These are phyloP conservation scores for Sinocyclocheilus grahami DNA, from an alignment of 2,113 vertebrate species.

Conservation along the genomic window DNA sequence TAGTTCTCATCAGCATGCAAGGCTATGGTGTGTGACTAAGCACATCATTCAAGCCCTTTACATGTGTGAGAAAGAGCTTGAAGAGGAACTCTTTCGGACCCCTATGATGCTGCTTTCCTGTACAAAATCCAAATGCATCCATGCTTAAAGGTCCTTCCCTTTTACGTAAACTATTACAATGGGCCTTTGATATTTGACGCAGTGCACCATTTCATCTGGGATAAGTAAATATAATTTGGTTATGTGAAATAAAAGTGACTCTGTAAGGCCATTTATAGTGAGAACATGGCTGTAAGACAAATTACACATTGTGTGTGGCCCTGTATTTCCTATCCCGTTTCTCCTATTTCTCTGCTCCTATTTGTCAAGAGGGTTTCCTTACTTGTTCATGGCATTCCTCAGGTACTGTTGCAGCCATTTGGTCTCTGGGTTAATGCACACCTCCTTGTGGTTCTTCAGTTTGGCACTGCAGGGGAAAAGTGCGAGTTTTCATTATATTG, in stretches of 20 bases:
- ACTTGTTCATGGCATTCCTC: slow-evolving; percentile 93
- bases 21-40: slow-evolving; percentile 35
- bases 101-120: slow-evolving; percentile 57
- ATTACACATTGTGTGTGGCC: background rate
- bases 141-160: too few relatives aligned
- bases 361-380: slow-evolving; percentile 71
- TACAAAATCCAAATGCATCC: too few relatives aligned
- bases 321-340: background rate
- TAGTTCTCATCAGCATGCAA: slow-evolving; percentile 42
- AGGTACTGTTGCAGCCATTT: slow-evolving; percentile 95
- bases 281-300: background rate
- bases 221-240: too few relatives aligned
- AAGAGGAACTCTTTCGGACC: slow-evolving; percentile 51
- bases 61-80: slow-evolving; percentile 49
- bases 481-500: slow-evolving; percentile 21
- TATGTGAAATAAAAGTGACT: too few relatives aligned
- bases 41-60: slow-evolving; percentile 36
- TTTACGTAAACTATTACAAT: too few relatives aligned
- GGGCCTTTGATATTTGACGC: too few relatives aligned
- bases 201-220: too few relatives aligned
- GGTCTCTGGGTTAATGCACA: slow-evolving; percentile 91
- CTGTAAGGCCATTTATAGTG: background rate
- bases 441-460: slow-evolving; percentile 91
- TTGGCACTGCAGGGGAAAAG: slow-evolving; percentile 79
- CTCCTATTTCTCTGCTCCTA: background rate